Evolutionary conservation across 2,113 vertebrate species (phyloP).

Genomic region (Megaleporinus macrocephalus): DNA sequence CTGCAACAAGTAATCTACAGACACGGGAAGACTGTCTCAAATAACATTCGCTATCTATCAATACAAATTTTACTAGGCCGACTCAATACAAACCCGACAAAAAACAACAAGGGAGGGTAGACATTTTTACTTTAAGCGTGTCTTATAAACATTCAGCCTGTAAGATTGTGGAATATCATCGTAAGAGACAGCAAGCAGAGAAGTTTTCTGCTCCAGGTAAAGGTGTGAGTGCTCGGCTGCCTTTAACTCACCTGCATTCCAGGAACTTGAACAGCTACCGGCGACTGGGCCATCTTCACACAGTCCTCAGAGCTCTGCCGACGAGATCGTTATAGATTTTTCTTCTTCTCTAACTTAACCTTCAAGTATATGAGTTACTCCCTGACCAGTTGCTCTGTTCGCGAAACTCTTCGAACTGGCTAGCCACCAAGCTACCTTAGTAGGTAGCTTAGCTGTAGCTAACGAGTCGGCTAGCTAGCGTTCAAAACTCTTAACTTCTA

Average conservation of each 20-base stretch:
- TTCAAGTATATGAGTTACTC: too few relatives aligned
- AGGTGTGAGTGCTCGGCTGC: constrained; percentile 38
- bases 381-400: background rate
- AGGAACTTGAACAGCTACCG: constrained; percentile 84
- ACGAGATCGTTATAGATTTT: background rate
- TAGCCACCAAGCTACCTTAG: constrained; percentile 35
- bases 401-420: background rate
- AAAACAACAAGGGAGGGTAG: background rate
- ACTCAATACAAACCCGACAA: background rate
- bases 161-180: background rate
- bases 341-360: background rate
- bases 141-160: too few relatives aligned
- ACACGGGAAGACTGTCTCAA: background rate
- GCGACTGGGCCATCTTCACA: constrained; percentile 82
- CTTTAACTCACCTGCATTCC: constrained; percentile 86
- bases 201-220: background rate
- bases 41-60: background rate
- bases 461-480: constrained; percentile 31
- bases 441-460: constrained; percentile 24
- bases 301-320: background rate
- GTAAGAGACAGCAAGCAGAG: too few relatives aligned
- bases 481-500: constrained; percentile 31
- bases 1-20: too few relatives aligned
- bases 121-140: background rate
- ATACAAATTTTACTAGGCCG: background rate